These are phyloP conservation scores for Brachionus koreanus DNA, from an alignment of 1,140 invertebrate genomes.

Conservation along the genomic window DNA sequence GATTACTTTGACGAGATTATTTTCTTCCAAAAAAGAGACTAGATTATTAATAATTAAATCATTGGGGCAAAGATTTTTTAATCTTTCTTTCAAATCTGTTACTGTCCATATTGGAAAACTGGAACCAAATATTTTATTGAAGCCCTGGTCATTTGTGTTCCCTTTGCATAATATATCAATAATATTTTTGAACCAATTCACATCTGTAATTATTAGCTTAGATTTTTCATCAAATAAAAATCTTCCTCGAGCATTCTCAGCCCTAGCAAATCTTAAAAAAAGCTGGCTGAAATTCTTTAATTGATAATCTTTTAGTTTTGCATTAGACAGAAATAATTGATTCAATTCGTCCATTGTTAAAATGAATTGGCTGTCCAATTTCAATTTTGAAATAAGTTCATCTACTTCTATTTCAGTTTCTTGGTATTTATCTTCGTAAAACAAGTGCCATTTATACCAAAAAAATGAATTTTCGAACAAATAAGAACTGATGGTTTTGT, in stretches of 20 bases:
- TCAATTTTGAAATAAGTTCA: not conserved
- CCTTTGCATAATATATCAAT: not conserved
- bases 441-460: not conserved
- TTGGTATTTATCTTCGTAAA: not conserved
- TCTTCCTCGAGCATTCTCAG: not conserved
- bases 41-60: not conserved
- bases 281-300: not conserved
- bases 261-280: not conserved
- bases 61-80: not conserved
- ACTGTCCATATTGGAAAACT: not conserved
- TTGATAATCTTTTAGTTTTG: not conserved
- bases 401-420: not conserved
- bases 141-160: not conserved
- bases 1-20: not conserved
- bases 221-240: not conserved
- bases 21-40: not conserved
- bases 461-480: slow-evolving; percentile 1
- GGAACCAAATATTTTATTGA: slow-evolving; percentile 1
- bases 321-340: not conserved
- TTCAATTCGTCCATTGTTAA: not conserved
- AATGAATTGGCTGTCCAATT: not conserved
- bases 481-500: not conserved
- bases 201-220: not conserved
- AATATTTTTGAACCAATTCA: slow-evolving; percentile 8
- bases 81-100: not conserved